These are phyloP conservation scores for Ostrea denselamellosa DNA, from an alignment of 1,140 invertebrate genomes.

Conservation along the genomic window DNA sequence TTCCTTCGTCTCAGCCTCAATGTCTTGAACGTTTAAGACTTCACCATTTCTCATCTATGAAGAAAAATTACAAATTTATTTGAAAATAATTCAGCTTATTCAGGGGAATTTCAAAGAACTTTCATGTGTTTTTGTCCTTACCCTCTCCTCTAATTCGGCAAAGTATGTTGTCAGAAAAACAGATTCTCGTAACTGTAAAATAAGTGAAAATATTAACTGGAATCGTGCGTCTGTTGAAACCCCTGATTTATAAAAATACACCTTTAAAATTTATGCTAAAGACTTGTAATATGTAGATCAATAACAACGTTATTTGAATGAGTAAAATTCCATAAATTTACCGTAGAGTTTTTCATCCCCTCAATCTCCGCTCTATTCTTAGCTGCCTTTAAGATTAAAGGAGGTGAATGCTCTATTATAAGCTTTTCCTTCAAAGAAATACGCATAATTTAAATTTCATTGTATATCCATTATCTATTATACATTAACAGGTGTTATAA, in stretches of 20 bases:
- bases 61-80: not conserved
- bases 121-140: not conserved
- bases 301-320: too few species aligned
- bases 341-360: not conserved
- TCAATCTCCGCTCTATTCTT: not conserved
- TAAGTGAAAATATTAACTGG: not conserved
- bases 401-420: not conserved
- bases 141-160: not conserved
- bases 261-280: too few species aligned
- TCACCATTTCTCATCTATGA: slow-evolving; percentile 11
- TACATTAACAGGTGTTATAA: not conserved
- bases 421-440: not conserved
- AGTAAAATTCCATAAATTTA: not conserved
- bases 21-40: not conserved
- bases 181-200: not conserved
- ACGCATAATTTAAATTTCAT: not conserved
- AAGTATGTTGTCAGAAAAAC: slow-evolving; percentile 20
- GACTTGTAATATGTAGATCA: too few species aligned
- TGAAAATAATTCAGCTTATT: not conserved
- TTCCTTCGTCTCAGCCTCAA: not conserved
- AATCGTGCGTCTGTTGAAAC: not conserved
- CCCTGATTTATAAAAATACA: not conserved
- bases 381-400: not conserved
- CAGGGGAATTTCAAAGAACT: not conserved
- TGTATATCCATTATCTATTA: not conserved